Evolutionary conservation across 2,797 vertebrate species (phyloP), one percentile per base, ranked within the genome.

Genomic region (Sebastes aleutianus): DNA sequence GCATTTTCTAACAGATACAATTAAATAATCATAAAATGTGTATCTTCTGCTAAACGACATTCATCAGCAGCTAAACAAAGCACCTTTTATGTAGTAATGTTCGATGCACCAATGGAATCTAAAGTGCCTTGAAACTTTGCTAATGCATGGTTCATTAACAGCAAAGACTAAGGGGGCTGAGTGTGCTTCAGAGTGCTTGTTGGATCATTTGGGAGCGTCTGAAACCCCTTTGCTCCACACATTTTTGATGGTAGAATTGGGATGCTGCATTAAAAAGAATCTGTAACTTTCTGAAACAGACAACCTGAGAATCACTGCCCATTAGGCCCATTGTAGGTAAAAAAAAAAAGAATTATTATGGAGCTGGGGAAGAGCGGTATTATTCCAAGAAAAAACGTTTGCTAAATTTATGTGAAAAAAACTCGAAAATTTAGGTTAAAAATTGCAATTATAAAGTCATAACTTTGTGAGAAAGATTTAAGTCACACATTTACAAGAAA

Each of bases 11-110:
- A 54, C 5, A 47, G 53, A 27, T 43, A 70, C 34, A 80, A 36
- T 83, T 53, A 70, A 79, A 79, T 73, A 74, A 47, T 54, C 62
- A 67, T 53, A 54, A 61, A 74, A 74, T 16, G 6, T 26, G 8
- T 57, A 57, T 29, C 31, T 54, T 59, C 14, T 53, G 57, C 29
- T 29, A 78, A 77, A 66, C n/a, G 2, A 29, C 43, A 34, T 73
- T 39, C 22, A 79, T 64, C 47, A 70, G 18, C 0, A 34, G 53
- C 67, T 73, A 59, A 69, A 36, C 27, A 63, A 76, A 80, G 18
- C 34, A 62, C 7, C 12, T 34, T 32, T 58, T 29, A 13, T 22
- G 4, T 24, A 43, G 8, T 12, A 12, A 9, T 0, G 20, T 61
- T 24, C 43, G 7, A 54, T 6, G 14, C n/a, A 54, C 9, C 6